phyloP scores from a whole-genome alignment of 2,888 invertebrate genomes.

The Luffia ferchaultella region DNA sequence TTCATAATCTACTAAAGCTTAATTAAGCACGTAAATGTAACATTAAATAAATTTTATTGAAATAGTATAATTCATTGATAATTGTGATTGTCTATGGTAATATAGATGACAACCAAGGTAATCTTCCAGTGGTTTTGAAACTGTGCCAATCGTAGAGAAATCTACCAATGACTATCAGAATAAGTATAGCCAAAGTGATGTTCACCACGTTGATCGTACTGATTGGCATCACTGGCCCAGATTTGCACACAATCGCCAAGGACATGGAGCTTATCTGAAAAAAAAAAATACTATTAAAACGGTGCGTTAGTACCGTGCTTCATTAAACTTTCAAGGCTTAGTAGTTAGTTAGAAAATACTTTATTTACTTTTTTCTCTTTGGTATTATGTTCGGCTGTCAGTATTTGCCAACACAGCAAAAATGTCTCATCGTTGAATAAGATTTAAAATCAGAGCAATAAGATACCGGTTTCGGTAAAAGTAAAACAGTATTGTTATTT shows the following conservation, averaged over 20 bases:
- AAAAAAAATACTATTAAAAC: slow-evolving; percentile 7
- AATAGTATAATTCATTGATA: too few species aligned
- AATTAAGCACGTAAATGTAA: too few species aligned
- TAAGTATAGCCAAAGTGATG: slow-evolving; percentile 71
- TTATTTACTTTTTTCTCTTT: too few species aligned
- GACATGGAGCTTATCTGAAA: slow-evolving; percentile 74
- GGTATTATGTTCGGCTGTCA: too few species aligned
- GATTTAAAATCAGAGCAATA: too few species aligned
- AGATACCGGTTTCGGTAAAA: too few species aligned
- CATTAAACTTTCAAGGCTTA: background rate
- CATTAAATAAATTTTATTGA: too few species aligned
- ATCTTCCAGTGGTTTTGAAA: slow-evolving; percentile 79
- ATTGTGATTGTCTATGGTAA: slow-evolving; percentile 71
- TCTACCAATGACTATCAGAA: slow-evolving; percentile 76
- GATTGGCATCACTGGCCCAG: slow-evolving; percentile 50
- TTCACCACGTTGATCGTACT: slow-evolving; percentile 79
- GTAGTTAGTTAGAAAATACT: slow-evolving; percentile 5
- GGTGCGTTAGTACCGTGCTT: too few species aligned
- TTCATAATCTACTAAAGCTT: too few species aligned
- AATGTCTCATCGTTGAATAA: too few species aligned
- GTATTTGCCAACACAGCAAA: too few species aligned
- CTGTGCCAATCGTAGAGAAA: slow-evolving; percentile 83
- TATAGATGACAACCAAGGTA: slow-evolving; percentile 86
- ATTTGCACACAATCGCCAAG: slow-evolving; percentile 72
- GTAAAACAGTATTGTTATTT: too few species aligned